phyloP scores from a whole-genome alignment of 2,113 vertebrate species.

The Leptocoma aspasia region DNA sequence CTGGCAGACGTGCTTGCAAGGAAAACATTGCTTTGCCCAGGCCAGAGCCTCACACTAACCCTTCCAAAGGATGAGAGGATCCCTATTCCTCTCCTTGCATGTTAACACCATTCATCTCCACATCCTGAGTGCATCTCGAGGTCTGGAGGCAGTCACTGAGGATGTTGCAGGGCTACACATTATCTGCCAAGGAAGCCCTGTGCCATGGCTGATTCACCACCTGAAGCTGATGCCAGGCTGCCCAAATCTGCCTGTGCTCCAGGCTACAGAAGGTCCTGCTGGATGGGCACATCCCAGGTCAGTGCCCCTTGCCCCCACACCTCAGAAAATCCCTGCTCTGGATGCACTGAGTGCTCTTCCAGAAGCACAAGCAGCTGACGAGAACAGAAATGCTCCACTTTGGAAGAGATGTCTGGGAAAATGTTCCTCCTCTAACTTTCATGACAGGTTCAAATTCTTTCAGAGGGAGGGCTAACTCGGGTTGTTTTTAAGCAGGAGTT shows the following conservation, averaged over 20 bases:
- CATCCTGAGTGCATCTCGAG: background rate
- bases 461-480: background rate
- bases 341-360: background rate
- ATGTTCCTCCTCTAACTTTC: background rate
- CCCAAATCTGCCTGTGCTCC: background rate
- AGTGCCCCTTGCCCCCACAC: background rate
- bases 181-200: background rate
- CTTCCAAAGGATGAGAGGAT: background rate
- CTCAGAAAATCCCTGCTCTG: background rate
- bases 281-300: background rate
- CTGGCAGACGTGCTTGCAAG: accelerated
- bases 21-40: background rate
- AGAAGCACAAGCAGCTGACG: accelerated
- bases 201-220: background rate
- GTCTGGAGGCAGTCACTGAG: background rate
- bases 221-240: background rate
- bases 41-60: background rate
- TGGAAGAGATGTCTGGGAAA: background rate
- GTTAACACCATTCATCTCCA: background rate
- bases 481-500: background rate
- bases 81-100: too few relatives aligned
- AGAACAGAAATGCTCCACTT: background rate
- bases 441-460: constrained; percentile 31
- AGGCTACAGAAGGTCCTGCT: background rate
- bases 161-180: accelerated